Conservation (phyloP, 2,113 vertebrate species). For the Pygathrix nemaeus region DNA sequence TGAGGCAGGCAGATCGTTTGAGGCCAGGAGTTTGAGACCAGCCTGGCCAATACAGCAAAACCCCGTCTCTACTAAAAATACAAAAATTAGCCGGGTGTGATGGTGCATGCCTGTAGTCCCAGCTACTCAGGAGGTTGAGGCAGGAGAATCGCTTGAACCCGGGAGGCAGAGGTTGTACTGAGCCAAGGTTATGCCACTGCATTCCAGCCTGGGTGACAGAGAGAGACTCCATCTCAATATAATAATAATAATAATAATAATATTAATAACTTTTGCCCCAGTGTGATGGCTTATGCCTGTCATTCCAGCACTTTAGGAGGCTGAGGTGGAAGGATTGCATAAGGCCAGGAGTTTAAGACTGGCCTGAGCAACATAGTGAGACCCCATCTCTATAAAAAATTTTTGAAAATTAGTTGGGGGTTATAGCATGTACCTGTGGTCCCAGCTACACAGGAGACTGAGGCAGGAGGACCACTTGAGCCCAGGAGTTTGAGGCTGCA, state of each 20-base stretch:
- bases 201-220: too few species aligned
- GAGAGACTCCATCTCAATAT: too few species aligned
- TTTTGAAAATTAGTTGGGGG: background rate
- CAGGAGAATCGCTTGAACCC: background rate
- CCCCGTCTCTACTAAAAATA: background rate
- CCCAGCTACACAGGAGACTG: background rate
- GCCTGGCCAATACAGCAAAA: background rate
- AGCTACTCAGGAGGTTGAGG: background rate
- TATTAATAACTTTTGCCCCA: background rate
- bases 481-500: too few species aligned
- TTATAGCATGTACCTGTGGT: background rate
- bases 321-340: background rate
- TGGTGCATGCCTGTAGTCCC: background rate
- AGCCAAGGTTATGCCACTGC: too few species aligned
- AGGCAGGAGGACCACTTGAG: background rate
- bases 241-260: background rate
- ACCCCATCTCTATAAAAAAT: background rate
- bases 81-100: background rate
- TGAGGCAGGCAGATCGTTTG: background rate
- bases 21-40: background rate
- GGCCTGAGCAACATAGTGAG: background rate
- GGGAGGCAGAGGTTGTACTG: too few species aligned
- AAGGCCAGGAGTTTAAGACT: background rate
- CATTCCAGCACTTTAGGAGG: background rate
- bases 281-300: background rate